Evolutionary conservation across 2,888 invertebrate species (phyloP).

Genomic region (Drosophila yooni): DNA sequence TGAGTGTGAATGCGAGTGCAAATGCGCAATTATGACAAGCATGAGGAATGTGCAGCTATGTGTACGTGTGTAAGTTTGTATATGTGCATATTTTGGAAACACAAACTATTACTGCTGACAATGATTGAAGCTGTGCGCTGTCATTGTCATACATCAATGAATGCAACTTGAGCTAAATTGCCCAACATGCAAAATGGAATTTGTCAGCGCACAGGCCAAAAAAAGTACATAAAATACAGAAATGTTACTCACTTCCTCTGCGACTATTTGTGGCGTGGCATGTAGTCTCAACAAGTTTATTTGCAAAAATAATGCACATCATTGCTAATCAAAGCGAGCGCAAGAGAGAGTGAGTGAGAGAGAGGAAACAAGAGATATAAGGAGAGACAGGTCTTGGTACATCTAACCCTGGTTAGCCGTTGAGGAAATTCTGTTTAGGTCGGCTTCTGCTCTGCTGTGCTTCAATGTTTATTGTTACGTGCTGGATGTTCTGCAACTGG

Average conservation of each 20-base stretch:
- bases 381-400: background rate
- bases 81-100: slow-evolving; percentile 18
- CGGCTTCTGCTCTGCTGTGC: slow-evolving; percentile 26
- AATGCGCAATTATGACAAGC: slow-evolving; percentile 74
- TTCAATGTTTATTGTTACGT: slow-evolving; percentile 55
- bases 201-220: slow-evolving; percentile 51
- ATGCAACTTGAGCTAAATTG: slow-evolving; percentile 70
- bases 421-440: slow-evolving; percentile 52
- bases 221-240: slow-evolving; percentile 4
- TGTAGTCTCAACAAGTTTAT: slow-evolving; percentile 55
- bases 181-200: slow-evolving; percentile 46
- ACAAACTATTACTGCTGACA: slow-evolving; percentile 31
- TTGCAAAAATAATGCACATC: slow-evolving; percentile 80
- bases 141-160: slow-evolving; percentile 72
- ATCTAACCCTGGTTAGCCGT: slow-evolving; percentile 59
- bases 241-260: slow-evolving; percentile 15
- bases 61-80: slow-evolving; percentile 8
- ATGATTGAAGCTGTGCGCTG: slow-evolving; percentile 64
- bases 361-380: background rate
- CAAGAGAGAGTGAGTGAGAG: background rate
- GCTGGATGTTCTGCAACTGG: slow-evolving; percentile 23
- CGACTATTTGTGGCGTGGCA: background rate
- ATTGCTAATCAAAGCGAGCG: slow-evolving; percentile 72
- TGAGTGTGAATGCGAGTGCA: slow-evolving; percentile 29
- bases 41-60: slow-evolving; percentile 21